phyloP scores from a whole-genome alignment of 2,797 vertebrate genomes.

The Podargus strigoides region DNA sequence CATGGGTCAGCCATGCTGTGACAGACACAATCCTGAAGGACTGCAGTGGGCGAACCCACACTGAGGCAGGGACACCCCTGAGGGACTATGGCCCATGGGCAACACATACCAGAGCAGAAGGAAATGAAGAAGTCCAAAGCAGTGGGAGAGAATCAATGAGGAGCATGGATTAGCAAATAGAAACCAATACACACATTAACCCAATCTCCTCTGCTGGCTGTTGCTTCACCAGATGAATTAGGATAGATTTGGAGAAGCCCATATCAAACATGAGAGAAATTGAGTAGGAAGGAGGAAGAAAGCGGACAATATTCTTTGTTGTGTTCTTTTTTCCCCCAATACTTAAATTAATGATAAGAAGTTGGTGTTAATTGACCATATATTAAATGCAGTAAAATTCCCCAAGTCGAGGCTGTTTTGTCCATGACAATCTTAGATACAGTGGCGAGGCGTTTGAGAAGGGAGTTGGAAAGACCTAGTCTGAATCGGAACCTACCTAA shows the following conservation, averaged over 20 bases:
- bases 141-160: background rate
- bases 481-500: background rate
- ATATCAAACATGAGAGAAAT: background rate
- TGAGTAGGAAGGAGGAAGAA: background rate
- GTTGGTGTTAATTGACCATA: background rate
- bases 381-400: background rate
- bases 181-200: background rate
- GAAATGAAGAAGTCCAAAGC: background rate
- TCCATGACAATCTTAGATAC: background rate
- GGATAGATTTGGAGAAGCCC: background rate
- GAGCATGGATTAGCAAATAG: background rate
- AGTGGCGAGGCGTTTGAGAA: background rate
- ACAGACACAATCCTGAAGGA: background rate
- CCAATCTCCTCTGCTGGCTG: background rate
- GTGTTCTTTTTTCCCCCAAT: too few species aligned
- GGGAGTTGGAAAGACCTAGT: background rate
- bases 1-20: background rate
- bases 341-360: background rate
- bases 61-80: background rate
- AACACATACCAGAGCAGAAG: background rate
- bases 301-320: background rate
- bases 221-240: background rate
- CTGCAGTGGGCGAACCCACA: background rate
- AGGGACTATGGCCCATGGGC: accelerated
- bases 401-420: background rate